These are phyloP conservation scores for Acanthosepion esculentum DNA, from an alignment of 2,888 invertebrate species.

Conservation along the genomic window DNA sequence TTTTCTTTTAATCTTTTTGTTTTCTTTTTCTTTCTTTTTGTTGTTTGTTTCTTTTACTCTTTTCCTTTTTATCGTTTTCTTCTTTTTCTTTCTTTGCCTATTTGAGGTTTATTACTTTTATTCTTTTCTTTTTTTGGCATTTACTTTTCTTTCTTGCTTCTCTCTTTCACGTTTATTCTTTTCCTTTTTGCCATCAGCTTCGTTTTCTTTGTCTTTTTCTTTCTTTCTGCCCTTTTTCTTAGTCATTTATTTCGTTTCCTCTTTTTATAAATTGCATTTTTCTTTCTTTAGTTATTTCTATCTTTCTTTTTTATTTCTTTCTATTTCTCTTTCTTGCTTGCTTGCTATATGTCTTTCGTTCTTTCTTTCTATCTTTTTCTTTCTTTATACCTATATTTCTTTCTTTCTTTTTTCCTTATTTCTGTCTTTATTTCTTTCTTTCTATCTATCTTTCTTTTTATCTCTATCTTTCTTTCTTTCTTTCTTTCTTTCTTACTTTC, in stretches of 20 bases:
- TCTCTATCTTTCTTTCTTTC: conserved; percentile 39
- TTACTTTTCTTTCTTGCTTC: not conserved
- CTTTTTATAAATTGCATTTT: not conserved
- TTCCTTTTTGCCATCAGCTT: no score
- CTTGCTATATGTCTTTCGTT: not conserved
- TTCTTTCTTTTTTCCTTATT: no score
- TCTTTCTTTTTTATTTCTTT: not conserved
- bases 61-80: not conserved
- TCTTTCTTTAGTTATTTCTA: conserved; percentile 34
- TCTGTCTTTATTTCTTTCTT: conserved; percentile 45
- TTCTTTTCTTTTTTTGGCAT: no score
- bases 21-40: not conserved
- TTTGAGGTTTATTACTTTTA: no score
- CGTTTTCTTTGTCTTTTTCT: no score
- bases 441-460: conserved; percentile 37
- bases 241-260: not conserved
- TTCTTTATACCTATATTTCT: conserved; percentile 6
- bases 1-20: conserved; percentile 36
- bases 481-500: conserved; percentile 42
- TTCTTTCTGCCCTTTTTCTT: no score
- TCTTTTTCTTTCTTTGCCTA: not conserved
- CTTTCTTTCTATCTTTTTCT: not conserved
- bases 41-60: no score
- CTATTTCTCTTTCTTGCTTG: not conserved
- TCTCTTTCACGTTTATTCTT: no score